phyloP scores from a whole-genome alignment of 2,888 invertebrate genomes.

The Stenolophus ochropezus region DNA sequence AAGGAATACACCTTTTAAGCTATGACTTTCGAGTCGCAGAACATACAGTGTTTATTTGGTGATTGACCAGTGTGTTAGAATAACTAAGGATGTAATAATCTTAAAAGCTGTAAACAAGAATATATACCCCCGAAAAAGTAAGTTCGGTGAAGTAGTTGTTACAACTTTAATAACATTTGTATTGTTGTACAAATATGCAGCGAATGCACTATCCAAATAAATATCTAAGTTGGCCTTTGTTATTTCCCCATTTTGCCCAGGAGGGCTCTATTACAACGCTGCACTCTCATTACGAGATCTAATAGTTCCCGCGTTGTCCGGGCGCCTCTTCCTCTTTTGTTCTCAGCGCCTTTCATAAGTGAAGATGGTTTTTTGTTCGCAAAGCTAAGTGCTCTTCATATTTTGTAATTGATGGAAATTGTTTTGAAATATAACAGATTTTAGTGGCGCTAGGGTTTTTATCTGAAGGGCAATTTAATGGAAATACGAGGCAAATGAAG shows the following conservation, averaged over 20 bases:
- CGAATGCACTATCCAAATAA: background rate
- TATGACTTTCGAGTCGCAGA: too few relatives aligned
- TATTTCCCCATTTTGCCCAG: background rate
- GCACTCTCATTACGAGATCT: slow-evolving; percentile 16
- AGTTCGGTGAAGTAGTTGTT: background rate
- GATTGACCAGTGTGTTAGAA: too few relatives aligned
- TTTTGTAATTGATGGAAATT: slow-evolving; percentile 26
- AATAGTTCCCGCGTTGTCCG: slow-evolving; percentile 13
- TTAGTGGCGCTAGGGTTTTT: background rate
- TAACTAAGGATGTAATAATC: too few relatives aligned
- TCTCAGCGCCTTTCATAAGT: slow-evolving; percentile 22
- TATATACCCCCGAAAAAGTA: background rate
- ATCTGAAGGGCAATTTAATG: background rate
- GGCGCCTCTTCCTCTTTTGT: slow-evolving; percentile 20
- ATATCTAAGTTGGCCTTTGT: background rate
- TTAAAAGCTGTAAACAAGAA: background rate
- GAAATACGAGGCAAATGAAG: background rate
- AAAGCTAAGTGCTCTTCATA: slow-evolving; percentile 12
- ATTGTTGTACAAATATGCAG: background rate
- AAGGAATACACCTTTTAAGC: too few relatives aligned
- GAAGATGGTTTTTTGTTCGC: slow-evolving; percentile 16
- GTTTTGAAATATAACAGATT: slow-evolving; percentile 27
- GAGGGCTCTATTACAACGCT: background rate
- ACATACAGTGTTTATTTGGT: too few relatives aligned
- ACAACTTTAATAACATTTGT: background rate